phyloP scores from a whole-genome alignment of 2,797 vertebrate species.

The Austrolebias charrua region DNA sequence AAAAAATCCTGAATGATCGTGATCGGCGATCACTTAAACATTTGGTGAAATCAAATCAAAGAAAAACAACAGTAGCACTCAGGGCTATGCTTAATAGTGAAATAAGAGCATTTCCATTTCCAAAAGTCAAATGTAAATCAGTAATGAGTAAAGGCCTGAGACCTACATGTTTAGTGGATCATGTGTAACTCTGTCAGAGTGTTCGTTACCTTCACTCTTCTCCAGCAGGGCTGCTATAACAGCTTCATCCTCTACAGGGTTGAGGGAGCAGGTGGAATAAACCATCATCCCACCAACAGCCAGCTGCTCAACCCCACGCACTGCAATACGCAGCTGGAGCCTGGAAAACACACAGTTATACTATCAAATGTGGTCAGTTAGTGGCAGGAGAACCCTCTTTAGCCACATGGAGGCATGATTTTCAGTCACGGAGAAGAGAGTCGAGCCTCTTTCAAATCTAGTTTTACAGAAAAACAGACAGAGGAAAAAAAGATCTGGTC shows the following conservation, averaged over 20 bases:
- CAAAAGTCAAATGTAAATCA: too few relatives aligned
- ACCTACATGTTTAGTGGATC: too few relatives aligned
- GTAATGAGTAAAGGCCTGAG: too few relatives aligned
- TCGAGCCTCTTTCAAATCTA: too few relatives aligned
- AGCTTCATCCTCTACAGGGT: conserved; percentile 95
- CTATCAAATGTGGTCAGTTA: not conserved
- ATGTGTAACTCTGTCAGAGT: not conserved
- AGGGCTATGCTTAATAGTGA: too few relatives aligned
- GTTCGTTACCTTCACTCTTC: conserved; percentile 89
- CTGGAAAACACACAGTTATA: conserved; percentile 66
- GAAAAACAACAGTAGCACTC: too few relatives aligned
- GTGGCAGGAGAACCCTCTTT: conserved; percentile 46
- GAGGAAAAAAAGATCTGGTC: too few relatives aligned
- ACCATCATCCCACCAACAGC: conserved; percentile 96
- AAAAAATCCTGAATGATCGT: too few relatives aligned
- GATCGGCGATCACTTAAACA: too few relatives aligned
- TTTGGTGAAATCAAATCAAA: too few relatives aligned
- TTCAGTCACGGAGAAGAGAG: not conserved
- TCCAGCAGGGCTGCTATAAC: conserved; percentile 92
- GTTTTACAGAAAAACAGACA: too few relatives aligned
- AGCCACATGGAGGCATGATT: conserved; percentile 42
- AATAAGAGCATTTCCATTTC: too few relatives aligned
- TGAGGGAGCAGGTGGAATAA: conserved; percentile 96
- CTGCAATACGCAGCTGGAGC: conserved; percentile 93
- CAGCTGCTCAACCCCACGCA: conserved; percentile 94